Percentiles rank a stretch among this genome's conserved stretches.
phyloP scores from a whole-genome alignment of 1,140 invertebrate species.

The Drosophila aff. region DNA sequence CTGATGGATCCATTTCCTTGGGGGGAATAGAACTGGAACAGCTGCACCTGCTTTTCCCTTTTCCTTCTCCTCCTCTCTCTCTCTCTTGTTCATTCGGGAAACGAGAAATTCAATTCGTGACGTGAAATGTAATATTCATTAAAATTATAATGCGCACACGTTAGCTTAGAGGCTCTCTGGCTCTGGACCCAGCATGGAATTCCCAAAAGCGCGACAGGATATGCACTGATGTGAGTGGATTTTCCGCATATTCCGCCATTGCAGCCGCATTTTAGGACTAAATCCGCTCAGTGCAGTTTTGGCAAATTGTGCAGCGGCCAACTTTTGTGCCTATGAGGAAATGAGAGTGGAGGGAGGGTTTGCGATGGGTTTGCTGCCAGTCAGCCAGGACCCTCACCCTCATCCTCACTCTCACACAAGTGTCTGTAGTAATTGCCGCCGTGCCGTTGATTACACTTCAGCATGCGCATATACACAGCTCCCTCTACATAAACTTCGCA shows the following conservation, averaged over 20 bases:
- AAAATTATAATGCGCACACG: conserved; percentile 59
- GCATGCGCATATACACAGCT: conserved; percentile 51
- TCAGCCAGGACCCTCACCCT: conserved; percentile 10
- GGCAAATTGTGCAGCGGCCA: conserved; percentile 67
- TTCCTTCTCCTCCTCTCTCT: neutral
- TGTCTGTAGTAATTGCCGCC: conserved; percentile 80
- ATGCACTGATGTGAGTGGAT: conserved; percentile 59
- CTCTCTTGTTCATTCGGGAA: neutral
- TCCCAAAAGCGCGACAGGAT: conserved; percentile 40
- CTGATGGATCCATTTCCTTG: conserved; percentile 26
- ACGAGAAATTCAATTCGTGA: conserved; percentile 56
- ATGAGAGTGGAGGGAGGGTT: neutral
- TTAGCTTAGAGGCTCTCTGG: conserved; percentile 4
- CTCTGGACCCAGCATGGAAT: conserved; percentile 14
- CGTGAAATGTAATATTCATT: conserved; percentile 69
- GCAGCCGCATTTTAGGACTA: conserved; percentile 55
- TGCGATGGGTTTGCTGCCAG: neutral
- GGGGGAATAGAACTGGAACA: conserved; percentile 5
- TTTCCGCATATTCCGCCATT: conserved; percentile 7
- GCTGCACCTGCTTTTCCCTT: conserved; percentile 1
- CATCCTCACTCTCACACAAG: conserved; percentile 46
- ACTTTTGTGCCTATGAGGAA: conserved; percentile 56
- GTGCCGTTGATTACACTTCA: conserved; percentile 83
- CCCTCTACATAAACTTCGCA: conserved; percentile 35
- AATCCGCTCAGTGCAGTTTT: conserved; percentile 74